Evolutionary conservation across 35 echinoderm and acorn worm genomes (phyloP), one percentile per base, ranked within the genome.

Genomic region (Apostichopus parvimensis): DNA sequence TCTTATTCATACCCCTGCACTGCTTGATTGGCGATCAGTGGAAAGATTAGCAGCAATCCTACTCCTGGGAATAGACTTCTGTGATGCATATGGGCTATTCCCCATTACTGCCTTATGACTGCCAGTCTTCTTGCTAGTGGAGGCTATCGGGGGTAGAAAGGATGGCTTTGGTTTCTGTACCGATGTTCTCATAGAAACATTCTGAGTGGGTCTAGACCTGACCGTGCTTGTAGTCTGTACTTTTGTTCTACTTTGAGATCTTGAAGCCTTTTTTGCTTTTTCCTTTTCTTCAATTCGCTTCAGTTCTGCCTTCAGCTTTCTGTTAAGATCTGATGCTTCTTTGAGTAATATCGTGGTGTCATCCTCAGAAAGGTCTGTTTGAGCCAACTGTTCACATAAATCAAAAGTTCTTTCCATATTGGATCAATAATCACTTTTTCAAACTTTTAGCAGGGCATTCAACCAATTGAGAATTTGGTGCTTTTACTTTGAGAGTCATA

Each of bases 251-350:
- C 25, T 82, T 82, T 57, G 45, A 12, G 28, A 17, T 1, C 72
- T n/a, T 6, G 64, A 3, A 68, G 14, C 54, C 15, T 45, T 10
- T 55, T 79, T 57, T 45, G 34, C 34, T 45, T 45, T 45, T 18
- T 79, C 72, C 59, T 79, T 91, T 14, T 77, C 77, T 79, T 91
- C 89, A 2, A 91, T 91, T 52, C 81, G 80, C 87, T 87, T 85
- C 18, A 93, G 23, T 77, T 93, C 92, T 73, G 79, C 92, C 57
- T 93, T 93, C 52, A 93, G 64, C 82, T 93, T 93, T 93, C 76
- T 93, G 59, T 93, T 93, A 9, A 93, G 25, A 14, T 93, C 92
- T 22, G 59, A 55, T 8, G 92, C 92, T 54, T 93, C 92, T 58
- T 93, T 57, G n/a, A 93, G 86, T 7, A 93, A 79, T 9, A 53